Conservation (phyloP, 2,888 invertebrate species). For the Polydrusus cervinus region DNA sequence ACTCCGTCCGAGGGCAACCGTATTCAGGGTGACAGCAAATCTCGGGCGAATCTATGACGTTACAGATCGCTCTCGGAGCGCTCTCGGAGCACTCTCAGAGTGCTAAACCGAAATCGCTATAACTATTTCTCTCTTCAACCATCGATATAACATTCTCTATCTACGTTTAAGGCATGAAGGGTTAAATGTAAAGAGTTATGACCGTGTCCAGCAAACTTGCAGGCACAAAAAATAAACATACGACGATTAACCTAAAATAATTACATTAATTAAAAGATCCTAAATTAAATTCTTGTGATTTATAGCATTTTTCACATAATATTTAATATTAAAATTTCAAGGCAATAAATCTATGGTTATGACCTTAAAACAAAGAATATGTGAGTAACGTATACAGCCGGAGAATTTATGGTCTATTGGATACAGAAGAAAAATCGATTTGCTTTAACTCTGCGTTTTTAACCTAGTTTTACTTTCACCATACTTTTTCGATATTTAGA, state of each 20-base stretch:
- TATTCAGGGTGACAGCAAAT: too few species aligned
- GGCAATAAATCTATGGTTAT: conserved; percentile 42
- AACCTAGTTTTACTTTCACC: conserved; percentile 39
- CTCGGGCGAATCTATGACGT: too few species aligned
- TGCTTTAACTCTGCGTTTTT: conserved; percentile 40
- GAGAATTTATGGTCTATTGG: conserved; percentile 45
- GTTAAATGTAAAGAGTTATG: too few species aligned
- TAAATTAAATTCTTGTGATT: conserved; percentile 20
- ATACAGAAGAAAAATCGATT: conserved; percentile 42
- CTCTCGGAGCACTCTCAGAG: too few species aligned
- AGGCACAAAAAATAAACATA: not conserved
- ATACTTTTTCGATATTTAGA: not conserved
- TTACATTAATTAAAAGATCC: not conserved
- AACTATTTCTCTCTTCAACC: too few species aligned
- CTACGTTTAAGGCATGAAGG: too few species aligned
- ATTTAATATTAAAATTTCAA: conserved; percentile 44
- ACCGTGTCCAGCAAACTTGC: not conserved
- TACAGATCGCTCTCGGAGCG: too few species aligned
- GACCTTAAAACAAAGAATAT: conserved; percentile 49
- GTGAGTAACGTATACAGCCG: conserved; percentile 41
- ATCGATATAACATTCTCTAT: too few species aligned
- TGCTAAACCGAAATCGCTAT: too few species aligned
- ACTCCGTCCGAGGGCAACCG: too few species aligned
- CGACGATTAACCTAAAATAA: not conserved
- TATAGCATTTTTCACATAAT: conserved; percentile 28